Conservation (phyloP, 2,113 vertebrate species). For the Cygnus buccinator region DNA sequence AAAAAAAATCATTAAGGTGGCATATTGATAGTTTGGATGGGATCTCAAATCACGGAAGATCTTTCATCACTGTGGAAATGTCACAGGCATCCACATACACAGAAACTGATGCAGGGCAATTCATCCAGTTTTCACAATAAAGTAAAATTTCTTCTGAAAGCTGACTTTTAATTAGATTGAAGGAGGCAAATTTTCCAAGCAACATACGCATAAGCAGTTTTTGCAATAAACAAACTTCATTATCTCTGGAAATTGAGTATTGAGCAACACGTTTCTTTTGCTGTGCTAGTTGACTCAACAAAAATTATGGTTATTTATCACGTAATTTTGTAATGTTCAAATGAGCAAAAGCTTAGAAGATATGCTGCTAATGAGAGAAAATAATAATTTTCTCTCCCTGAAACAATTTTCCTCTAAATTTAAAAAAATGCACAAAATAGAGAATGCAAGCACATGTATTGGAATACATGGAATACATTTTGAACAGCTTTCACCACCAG, state of each 20-base stretch:
- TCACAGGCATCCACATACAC: background rate
- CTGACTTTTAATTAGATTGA: background rate
- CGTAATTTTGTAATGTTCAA: background rate
- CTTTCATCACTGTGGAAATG: background rate
- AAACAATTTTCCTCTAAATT: background rate
- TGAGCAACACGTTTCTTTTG: background rate
- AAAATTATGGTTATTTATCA: slow-evolving; percentile 10
- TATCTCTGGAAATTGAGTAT: background rate
- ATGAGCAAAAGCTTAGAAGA: background rate
- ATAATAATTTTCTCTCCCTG: background rate
- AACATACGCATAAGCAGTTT: background rate
- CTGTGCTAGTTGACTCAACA: background rate
- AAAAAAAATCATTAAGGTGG: background rate
- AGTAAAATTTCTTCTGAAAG: background rate
- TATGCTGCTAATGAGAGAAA: background rate
- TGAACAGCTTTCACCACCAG: background rate
- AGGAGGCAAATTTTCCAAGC: background rate
- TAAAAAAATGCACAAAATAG: background rate
- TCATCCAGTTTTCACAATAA: background rate
- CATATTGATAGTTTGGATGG: background rate
- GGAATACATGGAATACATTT: background rate
- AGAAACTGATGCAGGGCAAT: background rate
- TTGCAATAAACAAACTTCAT: background rate
- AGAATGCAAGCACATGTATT: rapidly evolving
- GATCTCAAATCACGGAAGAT: background rate